Percentiles rank a stretch among this genome's conserved stretches.
Evolutionary conservation across 2,113 vertebrate species (phyloP).

Genomic region (Amazona vittata): DNA sequence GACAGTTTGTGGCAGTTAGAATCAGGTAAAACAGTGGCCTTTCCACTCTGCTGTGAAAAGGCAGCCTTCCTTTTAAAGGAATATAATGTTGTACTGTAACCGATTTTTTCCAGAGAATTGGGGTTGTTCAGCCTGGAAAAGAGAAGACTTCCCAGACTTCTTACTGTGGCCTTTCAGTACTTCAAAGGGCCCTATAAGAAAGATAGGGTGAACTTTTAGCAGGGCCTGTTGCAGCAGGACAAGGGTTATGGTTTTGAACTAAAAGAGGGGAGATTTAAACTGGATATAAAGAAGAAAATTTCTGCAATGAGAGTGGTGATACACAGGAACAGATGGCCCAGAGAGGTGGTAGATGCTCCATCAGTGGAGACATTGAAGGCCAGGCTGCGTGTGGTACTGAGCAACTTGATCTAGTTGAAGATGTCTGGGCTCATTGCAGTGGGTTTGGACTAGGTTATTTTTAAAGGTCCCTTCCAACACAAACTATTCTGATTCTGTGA

Average conservation of each 20-base stretch:
- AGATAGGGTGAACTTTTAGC: background rate
- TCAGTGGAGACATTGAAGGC: background rate
- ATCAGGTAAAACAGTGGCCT: background rate
- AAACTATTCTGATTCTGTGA: background rate
- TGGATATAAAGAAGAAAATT: background rate
- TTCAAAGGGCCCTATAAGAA: background rate
- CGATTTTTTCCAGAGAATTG: background rate
- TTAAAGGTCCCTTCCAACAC: background rate
- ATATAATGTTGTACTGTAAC: background rate
- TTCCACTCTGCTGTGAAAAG: background rate
- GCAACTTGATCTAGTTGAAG: background rate
- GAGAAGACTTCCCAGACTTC: background rate
- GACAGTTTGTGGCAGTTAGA: background rate
- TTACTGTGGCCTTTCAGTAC: background rate
- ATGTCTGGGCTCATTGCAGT: background rate
- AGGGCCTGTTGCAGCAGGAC: background rate
- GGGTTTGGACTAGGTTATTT: background rate
- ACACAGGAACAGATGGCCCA: background rate
- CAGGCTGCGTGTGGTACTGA: background rate
- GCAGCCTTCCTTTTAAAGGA: background rate
- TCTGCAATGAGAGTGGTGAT: background rate
- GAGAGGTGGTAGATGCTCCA: background rate
- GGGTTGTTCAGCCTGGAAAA: background rate
- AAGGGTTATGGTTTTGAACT: background rate
- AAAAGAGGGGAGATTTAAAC: background rate